phyloP scores from a whole-genome alignment of 2,888 invertebrate genomes.

The Aporophyla nigra region DNA sequence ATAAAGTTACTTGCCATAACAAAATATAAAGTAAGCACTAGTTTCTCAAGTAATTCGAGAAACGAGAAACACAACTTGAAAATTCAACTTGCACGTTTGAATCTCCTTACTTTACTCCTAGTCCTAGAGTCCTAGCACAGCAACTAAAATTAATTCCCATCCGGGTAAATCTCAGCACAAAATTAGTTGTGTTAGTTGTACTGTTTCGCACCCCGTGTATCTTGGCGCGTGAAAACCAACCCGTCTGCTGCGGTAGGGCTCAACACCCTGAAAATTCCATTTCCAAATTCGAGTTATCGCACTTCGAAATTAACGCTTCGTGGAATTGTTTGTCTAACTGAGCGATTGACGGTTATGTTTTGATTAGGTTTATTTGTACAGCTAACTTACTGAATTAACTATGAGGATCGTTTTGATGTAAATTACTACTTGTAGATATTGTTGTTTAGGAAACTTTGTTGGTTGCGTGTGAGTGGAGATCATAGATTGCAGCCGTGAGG shows the following conservation, averaged over 20 bases:
- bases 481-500: too few species aligned
- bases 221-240: constrained; percentile 66
- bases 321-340: constrained; percentile 54
- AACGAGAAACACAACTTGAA: neutral
- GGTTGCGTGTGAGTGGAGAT: neutral
- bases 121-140: constrained; percentile 23
- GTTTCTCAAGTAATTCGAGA: neutral
- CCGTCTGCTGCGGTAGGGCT: constrained; percentile 59
- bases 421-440: neutral
- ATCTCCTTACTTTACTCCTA: constrained; percentile 9
- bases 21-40: neutral
- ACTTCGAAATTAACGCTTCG: constrained; percentile 69
- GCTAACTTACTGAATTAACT: constrained; percentile 20
- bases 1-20: neutral
- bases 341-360: constrained; percentile 51
- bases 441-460: neutral
- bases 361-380: constrained; percentile 37
- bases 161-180: constrained; percentile 44
- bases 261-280: constrained; percentile 69
- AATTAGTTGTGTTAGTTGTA: constrained; percentile 57
- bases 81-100: constrained; percentile 5
- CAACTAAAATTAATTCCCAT: constrained; percentile 41
- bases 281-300: constrained; percentile 69
- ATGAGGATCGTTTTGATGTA: neutral
- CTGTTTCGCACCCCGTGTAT: constrained; percentile 62